These are phyloP conservation scores for Xylota segnis DNA, from an alignment of 2,888 invertebrate species.

Conservation along the genomic window DNA sequence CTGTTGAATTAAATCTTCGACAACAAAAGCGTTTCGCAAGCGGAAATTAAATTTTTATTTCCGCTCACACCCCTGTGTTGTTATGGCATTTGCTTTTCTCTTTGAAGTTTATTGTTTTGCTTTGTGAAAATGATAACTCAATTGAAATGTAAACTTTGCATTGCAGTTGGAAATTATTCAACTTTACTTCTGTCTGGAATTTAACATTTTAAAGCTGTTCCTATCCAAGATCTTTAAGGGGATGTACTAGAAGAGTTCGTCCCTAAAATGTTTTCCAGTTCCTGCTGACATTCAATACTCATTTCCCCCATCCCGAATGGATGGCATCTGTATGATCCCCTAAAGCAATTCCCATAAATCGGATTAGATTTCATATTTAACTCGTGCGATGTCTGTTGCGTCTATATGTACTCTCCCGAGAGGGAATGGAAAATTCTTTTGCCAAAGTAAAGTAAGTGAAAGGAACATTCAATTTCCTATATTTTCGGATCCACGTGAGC, in stretches of 20 bases:
- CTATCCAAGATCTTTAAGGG: neutral
- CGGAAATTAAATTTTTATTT: neutral
- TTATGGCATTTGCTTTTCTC: neutral
- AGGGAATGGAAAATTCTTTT: neutral
- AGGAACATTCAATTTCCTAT: neutral
- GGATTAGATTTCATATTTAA: conserved; percentile 10
- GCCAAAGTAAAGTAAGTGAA: neutral
- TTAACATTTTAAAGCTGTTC: neutral
- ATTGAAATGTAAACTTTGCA: neutral
- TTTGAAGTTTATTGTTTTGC: neutral
- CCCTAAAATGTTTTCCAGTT: neutral
- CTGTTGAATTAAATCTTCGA: neutral
- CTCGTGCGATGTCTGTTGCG: neutral
- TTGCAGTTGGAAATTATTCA: neutral
- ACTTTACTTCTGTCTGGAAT: no score
- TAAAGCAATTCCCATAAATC: conserved; percentile 1
- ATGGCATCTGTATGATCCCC: no score
- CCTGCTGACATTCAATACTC: neutral
- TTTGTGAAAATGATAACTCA: neutral
- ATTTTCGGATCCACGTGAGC: neutral
- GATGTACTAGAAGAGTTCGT: neutral
- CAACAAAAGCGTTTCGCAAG: neutral
- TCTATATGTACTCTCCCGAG: neutral
- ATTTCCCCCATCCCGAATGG: neutral
- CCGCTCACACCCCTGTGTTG: neutral